phyloP scores from a whole-genome alignment of 2,113 vertebrate species.

The Numenius arquata region DNA sequence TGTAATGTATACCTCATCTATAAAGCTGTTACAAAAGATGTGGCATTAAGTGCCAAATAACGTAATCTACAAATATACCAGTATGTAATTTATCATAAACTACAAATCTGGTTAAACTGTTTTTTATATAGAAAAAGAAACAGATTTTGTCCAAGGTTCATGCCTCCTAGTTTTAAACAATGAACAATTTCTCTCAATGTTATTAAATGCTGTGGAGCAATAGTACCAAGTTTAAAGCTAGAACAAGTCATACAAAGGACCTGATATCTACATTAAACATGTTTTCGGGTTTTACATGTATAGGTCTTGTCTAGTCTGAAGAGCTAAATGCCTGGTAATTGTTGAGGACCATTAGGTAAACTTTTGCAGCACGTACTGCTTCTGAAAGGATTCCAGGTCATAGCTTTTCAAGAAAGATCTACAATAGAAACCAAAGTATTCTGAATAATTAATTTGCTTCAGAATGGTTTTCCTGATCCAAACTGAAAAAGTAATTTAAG shows the following conservation, averaged over 20 bases:
- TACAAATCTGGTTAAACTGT: background rate
- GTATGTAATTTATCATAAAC: background rate
- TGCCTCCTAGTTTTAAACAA: background rate
- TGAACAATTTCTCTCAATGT: background rate
- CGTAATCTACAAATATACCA: background rate
- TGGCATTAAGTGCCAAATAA: background rate
- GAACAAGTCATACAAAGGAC: background rate
- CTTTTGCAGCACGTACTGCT: background rate
- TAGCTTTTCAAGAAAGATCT: background rate
- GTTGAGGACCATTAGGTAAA: background rate
- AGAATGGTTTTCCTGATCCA: background rate
- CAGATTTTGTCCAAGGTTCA: background rate
- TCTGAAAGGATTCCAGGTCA: background rate
- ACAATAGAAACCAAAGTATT: background rate
- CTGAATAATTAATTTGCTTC: background rate
- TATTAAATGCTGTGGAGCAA: background rate
- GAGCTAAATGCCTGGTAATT: background rate
- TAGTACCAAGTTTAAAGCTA: background rate
- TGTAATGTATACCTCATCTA: background rate
- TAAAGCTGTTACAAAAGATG: background rate
- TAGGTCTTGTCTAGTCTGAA: background rate
- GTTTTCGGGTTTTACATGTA: background rate
- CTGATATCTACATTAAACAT: rapidly evolving
- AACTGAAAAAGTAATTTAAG: background rate
- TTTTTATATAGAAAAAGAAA: background rate